Evolutionary conservation across 2,888 invertebrate species (phyloP), one percentile per base, ranked within the genome.

Genomic region (Schrankia costaestrigalis): DNA sequence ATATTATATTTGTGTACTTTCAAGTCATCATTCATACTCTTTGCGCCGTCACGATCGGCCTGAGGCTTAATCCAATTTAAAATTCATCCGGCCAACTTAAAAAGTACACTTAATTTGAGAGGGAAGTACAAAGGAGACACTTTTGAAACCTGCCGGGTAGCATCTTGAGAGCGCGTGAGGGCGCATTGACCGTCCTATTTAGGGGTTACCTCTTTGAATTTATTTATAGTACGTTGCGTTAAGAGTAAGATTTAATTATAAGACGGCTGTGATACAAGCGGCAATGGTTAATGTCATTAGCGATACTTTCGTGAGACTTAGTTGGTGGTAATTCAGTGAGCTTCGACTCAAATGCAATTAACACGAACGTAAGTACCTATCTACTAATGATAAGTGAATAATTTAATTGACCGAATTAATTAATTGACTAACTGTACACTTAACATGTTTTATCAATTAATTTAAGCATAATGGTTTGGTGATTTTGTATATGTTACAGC

Each of bases 11-110:
- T 40, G 48, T 51, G 43, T 46, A 56, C 44, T 56, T 35, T 21
- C 52, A 70, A 79, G 82, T 77, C 81, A 85, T 85, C 83, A 74
- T 77, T 84, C 82, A 82, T 81, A 79, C 75, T 75, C 78, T 81
- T 78, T 79, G 80, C 81, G 73, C 62, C 69, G 80, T 83, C 85
- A 85, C 85, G 86, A 81, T 69, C 72, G 63, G 76, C 81, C 72
- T 53, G 61, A 59, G 78, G 84, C 78, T 76, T 80, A 76, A 77
- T 76, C 78, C 73, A 83, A 83, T 84, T 85, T 82, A 75, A 79
- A 82, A 78, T 77, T 78, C 64, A 82, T 70, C 74, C 83, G 63
- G 60, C 74, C 64, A 70, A 70, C 69, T 78, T 71, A 68, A 74
- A 73, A 74, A 73, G 74, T 71, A 60, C 61, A 62, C 68, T 69